These are phyloP conservation scores for Eumacrocentrus americanus DNA, from an alignment of 2,888 invertebrate genomes.

Conservation along the genomic window DNA sequence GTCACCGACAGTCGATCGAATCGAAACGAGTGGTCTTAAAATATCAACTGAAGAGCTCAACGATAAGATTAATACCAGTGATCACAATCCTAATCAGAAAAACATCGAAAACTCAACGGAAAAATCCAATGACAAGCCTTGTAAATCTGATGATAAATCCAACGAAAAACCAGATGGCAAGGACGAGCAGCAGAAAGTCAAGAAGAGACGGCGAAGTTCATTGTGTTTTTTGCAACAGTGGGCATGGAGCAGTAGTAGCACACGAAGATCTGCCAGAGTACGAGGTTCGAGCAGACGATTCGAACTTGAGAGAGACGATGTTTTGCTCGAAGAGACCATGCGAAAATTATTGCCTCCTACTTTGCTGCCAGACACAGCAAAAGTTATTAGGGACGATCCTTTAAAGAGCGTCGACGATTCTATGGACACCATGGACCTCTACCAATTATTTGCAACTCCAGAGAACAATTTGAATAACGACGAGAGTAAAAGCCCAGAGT, in stretches of 20 bases:
- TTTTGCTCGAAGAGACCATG: conserved; percentile 70
- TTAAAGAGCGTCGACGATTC: conserved; percentile 65
- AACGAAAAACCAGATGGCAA: conserved; percentile 60
- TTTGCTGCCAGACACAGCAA: conserved; percentile 61
- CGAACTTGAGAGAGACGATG: conserved; percentile 68
- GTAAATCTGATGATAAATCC: conserved; percentile 50
- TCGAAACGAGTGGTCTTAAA: conserved; percentile 56
- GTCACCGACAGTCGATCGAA: conserved; percentile 21
- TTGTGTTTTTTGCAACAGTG: conserved; percentile 76
- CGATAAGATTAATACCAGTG: conserved; percentile 43
- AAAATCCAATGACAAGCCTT: conserved; percentile 44
- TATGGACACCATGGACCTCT: conserved; percentile 69
- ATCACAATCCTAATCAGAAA: conserved; percentile 40
- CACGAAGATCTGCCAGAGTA: conserved; percentile 60
- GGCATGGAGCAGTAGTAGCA: conserved; percentile 74
- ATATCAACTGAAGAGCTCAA: conserved; percentile 61
- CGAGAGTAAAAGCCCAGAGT: conserved; percentile 49
- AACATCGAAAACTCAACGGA: conserved; percentile 39
- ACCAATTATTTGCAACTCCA: conserved; percentile 67
- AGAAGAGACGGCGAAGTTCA: conserved; percentile 75
- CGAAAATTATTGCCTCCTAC: conserved; percentile 70
- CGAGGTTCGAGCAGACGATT: conserved; percentile 62
- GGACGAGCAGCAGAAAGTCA: conserved; percentile 63
- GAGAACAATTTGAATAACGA: conserved; percentile 47
- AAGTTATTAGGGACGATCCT: conserved; percentile 62